Conservation (phyloP, 2,888 invertebrate species). For the Osedax frankpressi region DNA sequence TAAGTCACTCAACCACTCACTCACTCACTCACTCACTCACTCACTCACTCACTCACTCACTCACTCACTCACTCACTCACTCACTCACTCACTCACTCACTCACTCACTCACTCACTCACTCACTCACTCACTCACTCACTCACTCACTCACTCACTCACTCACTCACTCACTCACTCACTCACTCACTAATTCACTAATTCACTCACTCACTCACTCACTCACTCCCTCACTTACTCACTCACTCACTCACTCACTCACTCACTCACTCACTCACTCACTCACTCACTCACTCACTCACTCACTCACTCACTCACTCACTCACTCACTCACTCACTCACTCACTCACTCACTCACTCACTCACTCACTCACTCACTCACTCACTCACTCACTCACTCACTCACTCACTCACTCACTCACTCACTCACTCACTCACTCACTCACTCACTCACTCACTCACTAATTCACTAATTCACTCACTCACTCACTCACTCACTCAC, state of each 20-base stretch:
- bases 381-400: constrained; percentile 14
- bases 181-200: too few species aligned
- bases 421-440: constrained; percentile 19
- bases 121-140: not conserved
- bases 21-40: not conserved
- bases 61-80: not conserved
- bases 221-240: too few species aligned
- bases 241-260: too few species aligned
- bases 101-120: not conserved
- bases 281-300: not conserved
- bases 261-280: not conserved
- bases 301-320: constrained; percentile 12
- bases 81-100: not conserved
- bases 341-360: constrained; percentile 6
- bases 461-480: too few species aligned
- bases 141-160: not conserved
- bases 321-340: constrained; percentile 7
- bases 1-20: not conserved
- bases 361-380: constrained; percentile 12
- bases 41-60: not conserved
- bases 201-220: too few species aligned
- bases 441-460: constrained; percentile 15
- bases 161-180: not conserved
- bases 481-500: not conserved
- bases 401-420: constrained; percentile 16